Evolutionary conservation across 2,113 vertebrate species (phyloP).

Genomic region (mouse (Mus musculus)): DNA sequence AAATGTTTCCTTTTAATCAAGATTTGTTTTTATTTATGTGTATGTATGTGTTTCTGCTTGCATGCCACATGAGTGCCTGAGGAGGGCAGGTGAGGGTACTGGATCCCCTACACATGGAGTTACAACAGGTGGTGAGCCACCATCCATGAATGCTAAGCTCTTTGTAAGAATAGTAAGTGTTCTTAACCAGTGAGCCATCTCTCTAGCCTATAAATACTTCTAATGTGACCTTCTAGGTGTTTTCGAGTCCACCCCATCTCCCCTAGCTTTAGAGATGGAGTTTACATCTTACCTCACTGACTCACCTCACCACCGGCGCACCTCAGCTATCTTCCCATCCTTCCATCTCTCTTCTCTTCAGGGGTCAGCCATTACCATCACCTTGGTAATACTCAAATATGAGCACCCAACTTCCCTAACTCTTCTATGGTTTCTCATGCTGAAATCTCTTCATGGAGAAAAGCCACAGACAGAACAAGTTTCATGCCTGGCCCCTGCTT

Average conservation of each 20-base stretch:
- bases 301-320: background rate
- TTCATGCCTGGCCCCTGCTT: background rate
- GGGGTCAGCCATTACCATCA: background rate
- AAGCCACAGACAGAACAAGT: background rate
- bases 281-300: background rate
- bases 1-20: background rate
- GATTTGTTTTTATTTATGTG: background rate
- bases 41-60: background rate
- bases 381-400: conserved; percentile 1
- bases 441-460: conserved; percentile 36
- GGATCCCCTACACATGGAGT: background rate
- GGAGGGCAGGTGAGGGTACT: background rate
- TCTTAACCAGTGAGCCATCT: background rate
- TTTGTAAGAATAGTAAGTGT: background rate
- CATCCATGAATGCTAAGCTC: no score
- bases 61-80: no score
- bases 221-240: conserved; percentile 14
- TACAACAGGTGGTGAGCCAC: background rate
- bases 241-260: background rate
- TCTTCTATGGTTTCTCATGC: background rate
- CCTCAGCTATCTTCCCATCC: background rate
- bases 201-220: background rate
- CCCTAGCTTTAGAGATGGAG: background rate
- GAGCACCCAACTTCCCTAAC: background rate
- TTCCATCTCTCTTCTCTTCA: conserved; percentile 26